Base-by-base conservation (phyloP, 2,113 vertebrate genomes). In the Corythornis cristatus region DNA sequence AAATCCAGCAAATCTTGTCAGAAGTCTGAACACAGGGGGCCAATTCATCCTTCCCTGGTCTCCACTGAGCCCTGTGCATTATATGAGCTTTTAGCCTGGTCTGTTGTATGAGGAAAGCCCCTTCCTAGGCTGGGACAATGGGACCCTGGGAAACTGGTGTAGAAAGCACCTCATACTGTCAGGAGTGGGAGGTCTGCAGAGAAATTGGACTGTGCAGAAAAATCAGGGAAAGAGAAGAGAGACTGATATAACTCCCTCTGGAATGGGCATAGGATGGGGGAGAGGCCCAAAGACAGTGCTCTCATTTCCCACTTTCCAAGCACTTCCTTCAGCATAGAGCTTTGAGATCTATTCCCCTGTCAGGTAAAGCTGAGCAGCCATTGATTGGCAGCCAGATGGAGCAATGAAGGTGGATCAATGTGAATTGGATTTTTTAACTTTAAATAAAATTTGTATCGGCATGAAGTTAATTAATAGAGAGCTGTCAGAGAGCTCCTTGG, bases 381-480 rank as follows among this genome's bases (percentile, higher is more conserved):
- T 96, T 96, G 96, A 96, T 93, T 96, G 96, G 95, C 94, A 96
- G 87, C 91, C 68, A 78, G 85, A 91, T 93, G 85, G 91, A 96
- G 91, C 79, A 91, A 95, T 93, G 96, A 95, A 96, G 96, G 94
- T 91, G 89, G 94, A 97, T 97, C 97, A 95, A 97, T 97, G 95
- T 90, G 96, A 97, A 97, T 97, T 96, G 96, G 95, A 97, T 97
- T 97, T 97, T 96, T 92, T 86, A 96, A 96, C 93, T 96, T 97
- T 97, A 97, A 97, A 97, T 97, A 97, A 97, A 97, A 97, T 97
- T 97, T 96, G 93, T 97, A 97, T 97, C 2, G 95, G 97, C 96
- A 97, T 95, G 94, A 96, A 97, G 96, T 97, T 97, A 97, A 97
- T 97, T 97, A 97, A 97, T 97, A 96, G 97, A 97, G 95, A 94